Percentiles rank a stretch among this genome's conserved stretches.
Evolutionary conservation across 2,888 invertebrate species (phyloP).

Genomic region (Agrilus biguttatus): DNA sequence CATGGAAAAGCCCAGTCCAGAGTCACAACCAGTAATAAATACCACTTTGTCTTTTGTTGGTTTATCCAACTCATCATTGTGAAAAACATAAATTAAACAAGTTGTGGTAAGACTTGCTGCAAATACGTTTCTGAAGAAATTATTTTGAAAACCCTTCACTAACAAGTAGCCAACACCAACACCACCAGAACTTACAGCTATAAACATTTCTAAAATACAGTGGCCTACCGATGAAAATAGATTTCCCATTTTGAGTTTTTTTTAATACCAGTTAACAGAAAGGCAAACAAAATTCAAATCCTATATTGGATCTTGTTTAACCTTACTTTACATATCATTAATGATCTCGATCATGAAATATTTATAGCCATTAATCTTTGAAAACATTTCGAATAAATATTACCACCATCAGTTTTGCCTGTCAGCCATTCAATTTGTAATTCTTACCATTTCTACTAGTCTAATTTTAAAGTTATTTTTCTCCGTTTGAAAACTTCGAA

Average conservation of each 20-base stretch:
- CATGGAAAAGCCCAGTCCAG: conserved; percentile 65
- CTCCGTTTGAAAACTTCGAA: neutral
- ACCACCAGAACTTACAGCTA: conserved; percentile 23
- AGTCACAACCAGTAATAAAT: conserved; percentile 74
- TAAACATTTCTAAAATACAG: conserved; percentile 24
- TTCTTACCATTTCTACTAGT: too few relatives aligned
- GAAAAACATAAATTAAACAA: conserved; percentile 20
- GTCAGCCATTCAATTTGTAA: too few relatives aligned
- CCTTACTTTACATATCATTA: too few relatives aligned
- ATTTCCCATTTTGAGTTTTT: conserved; percentile 1
- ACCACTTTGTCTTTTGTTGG: conserved; percentile 32
- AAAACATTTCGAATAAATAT: too few relatives aligned
- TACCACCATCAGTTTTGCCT: too few relatives aligned
- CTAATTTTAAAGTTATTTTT: neutral
- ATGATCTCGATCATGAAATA: too few relatives aligned
- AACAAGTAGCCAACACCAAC: conserved; percentile 23
- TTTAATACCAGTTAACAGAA: too few relatives aligned
- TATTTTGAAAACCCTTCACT: conserved; percentile 21
- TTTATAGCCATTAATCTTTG: too few relatives aligned
- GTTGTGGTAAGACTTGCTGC: conserved; percentile 19
- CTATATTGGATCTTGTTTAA: too few relatives aligned
- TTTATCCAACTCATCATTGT: conserved; percentile 11
- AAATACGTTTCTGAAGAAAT: conserved; percentile 19
- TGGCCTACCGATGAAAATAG: conserved; percentile 4
- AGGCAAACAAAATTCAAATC: too few relatives aligned